These are phyloP conservation scores for Trichechus manatus DNA, from an alignment of 2,113 vertebrate genomes.

Conservation along the genomic window DNA sequence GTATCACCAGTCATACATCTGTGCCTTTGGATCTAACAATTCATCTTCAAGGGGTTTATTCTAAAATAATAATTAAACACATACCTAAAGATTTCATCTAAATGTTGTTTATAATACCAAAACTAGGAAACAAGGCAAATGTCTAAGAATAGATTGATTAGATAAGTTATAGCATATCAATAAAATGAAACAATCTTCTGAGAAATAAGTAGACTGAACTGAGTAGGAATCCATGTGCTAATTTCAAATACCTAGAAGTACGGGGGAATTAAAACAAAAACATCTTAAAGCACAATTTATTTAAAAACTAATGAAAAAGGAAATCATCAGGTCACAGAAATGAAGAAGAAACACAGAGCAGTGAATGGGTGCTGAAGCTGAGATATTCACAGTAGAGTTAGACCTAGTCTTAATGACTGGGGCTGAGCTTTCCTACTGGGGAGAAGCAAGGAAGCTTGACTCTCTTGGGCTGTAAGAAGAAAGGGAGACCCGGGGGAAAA, in stretches of 20 bases:
- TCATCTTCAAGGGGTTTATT: neutral
- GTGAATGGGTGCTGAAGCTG: too few relatives aligned
- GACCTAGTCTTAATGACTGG: neutral
- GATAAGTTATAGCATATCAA: neutral
- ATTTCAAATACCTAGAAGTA: neutral
- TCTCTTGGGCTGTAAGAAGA: too few relatives aligned
- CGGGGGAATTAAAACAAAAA: neutral
- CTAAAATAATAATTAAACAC: neutral
- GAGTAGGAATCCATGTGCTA: neutral
- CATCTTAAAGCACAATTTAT: neutral
- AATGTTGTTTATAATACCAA: neutral
- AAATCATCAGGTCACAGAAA: neutral
- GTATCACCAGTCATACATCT: neutral
- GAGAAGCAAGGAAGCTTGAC: too few relatives aligned
- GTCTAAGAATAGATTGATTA: neutral
- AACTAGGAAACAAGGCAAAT: neutral
- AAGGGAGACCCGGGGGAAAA: neutral
- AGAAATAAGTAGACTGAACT: slow-evolving; percentile 21
- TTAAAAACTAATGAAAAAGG: neutral
- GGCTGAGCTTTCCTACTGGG: neutral
- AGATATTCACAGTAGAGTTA: neutral
- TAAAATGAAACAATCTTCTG: neutral
- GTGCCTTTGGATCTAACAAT: neutral
- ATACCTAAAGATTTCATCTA: neutral
- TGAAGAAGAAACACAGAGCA: neutral